phyloP scores from a whole-genome alignment of 2,797 vertebrate genomes.

The Gila robusta region DNA sequence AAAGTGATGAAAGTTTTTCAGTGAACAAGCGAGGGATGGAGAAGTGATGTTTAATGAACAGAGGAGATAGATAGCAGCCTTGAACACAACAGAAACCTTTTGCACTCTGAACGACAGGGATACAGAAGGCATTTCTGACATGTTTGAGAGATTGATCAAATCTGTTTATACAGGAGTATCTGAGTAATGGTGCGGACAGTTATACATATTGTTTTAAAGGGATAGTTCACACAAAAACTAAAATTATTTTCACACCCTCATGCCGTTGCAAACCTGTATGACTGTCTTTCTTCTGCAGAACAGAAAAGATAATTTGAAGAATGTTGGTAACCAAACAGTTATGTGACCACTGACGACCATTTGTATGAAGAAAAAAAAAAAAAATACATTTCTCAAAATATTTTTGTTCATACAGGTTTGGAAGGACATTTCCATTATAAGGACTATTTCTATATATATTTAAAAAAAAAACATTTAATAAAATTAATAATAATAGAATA shows the following conservation, averaged over 20 bases:
- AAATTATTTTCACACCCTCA: not conserved
- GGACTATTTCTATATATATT: not conserved
- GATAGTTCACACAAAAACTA: not conserved
- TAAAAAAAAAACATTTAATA: not conserved
- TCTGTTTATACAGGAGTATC: not conserved
- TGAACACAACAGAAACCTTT: conserved; percentile 37
- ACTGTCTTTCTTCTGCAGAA: not conserved
- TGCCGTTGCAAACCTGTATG: not conserved
- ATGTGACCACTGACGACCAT: not conserved
- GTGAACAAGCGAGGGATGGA: conserved; percentile 43
- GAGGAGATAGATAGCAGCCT: conserved; percentile 33
- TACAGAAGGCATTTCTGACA: conserved; percentile 4
- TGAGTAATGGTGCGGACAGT: not conserved
- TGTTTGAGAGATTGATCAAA: conserved; percentile 3
- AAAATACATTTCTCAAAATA: not conserved
- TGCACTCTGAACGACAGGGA: conserved; percentile 14
- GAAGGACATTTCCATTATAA: not conserved
- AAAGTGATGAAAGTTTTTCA: conserved; percentile 48
- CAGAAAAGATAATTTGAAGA: not conserved
- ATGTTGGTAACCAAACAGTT: not conserved
- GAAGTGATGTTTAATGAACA: conserved; percentile 45
- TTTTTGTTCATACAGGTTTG: not conserved
- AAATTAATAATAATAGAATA: not conserved
- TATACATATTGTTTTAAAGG: not conserved
- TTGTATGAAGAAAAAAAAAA: not conserved